Evolutionary conservation across 2,888 invertebrate genomes (phyloP).

Genomic region (Thereva unica): DNA sequence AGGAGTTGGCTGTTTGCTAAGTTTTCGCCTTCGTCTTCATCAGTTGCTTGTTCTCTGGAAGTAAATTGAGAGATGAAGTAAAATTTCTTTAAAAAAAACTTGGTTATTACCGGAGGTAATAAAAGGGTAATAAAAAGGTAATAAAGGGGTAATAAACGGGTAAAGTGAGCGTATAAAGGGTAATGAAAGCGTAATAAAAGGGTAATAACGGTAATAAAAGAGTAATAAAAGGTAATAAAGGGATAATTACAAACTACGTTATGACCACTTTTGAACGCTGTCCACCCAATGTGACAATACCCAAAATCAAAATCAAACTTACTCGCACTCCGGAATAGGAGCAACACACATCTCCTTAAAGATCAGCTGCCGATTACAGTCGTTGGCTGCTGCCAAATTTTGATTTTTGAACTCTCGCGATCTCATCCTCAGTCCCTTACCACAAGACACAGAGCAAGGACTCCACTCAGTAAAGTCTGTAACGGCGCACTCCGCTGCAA

Average conservation of each 20-base stretch:
- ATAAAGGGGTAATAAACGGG: too few relatives aligned
- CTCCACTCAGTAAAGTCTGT: slow-evolving; percentile 77
- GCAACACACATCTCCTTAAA: slow-evolving; percentile 92
- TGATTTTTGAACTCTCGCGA: slow-evolving; percentile 71
- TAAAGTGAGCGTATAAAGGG: slow-evolving; percentile 1
- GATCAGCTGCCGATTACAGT: slow-evolving; percentile 74
- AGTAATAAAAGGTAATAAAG: too few relatives aligned
- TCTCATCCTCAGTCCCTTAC: slow-evolving; percentile 82
- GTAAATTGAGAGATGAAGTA: not conserved
- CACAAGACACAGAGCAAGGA: slow-evolving; percentile 83
- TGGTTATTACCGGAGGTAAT: too few relatives aligned
- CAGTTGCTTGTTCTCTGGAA: slow-evolving; percentile 24
- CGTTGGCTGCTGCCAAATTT: slow-evolving; percentile 71
- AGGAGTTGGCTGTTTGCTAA: slow-evolving; percentile 51
- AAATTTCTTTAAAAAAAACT: too few relatives aligned
- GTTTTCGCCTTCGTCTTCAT: slow-evolving; percentile 57
- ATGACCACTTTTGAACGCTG: too few relatives aligned
- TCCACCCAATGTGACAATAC: not conserved
- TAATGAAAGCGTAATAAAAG: slow-evolving; percentile 18
- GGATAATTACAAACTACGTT: too few relatives aligned
- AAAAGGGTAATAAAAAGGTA: too few relatives aligned
- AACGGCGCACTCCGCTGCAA: slow-evolving; percentile 79
- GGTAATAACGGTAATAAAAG: not conserved
- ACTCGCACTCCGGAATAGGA: slow-evolving; percentile 73
- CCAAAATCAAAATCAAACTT: slow-evolving; percentile 52